A percentile compares a stretch with the other conserved stretches of the same genome.
Conservation (phyloP, 2,888 invertebrate species). For the Terebella lapidaria region DNA sequence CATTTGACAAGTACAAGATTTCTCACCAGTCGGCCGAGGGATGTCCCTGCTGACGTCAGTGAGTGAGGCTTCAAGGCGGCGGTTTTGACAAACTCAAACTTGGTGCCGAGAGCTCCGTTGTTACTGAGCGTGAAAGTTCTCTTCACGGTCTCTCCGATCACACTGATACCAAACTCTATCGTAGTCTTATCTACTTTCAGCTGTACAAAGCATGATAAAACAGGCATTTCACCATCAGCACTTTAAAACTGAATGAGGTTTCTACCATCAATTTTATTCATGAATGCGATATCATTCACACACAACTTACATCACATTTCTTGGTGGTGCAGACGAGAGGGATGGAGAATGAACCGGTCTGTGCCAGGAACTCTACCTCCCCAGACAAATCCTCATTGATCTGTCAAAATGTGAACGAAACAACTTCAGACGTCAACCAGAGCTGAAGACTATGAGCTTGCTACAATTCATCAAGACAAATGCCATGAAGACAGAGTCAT, state of each 20-base stretch:
- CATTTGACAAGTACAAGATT: no score
- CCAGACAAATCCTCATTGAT: slow-evolving; percentile 51
- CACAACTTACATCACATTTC: slow-evolving; percentile 51
- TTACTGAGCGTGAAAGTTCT: slow-evolving; percentile 45
- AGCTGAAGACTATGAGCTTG: no score
- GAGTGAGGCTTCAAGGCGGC: slow-evolving; percentile 40
- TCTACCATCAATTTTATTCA: no score
- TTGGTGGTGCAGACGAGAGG: slow-evolving; percentile 50
- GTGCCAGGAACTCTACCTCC: slow-evolving; percentile 49
- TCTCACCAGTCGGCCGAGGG: slow-evolving; percentile 42
- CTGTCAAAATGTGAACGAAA: no score
- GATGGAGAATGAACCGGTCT: slow-evolving; percentile 52
- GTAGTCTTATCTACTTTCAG: slow-evolving; percentile 40
- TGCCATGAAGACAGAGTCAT: no score
- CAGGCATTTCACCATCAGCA: not conserved
- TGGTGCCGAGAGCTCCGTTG: slow-evolving; percentile 50
- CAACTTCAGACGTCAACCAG: no score
- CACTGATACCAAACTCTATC: slow-evolving; percentile 50
- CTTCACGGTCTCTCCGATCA: slow-evolving; percentile 50
- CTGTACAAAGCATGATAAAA: slow-evolving; percentile 29
- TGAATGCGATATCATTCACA: no score
- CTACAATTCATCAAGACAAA: no score
- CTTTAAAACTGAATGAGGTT: no score
- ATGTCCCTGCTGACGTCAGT: slow-evolving; percentile 41
- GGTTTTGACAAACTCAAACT: slow-evolving; percentile 47